Conservation (phyloP, 2,888 invertebrate genomes). For the Folsomia manolachei region DNA sequence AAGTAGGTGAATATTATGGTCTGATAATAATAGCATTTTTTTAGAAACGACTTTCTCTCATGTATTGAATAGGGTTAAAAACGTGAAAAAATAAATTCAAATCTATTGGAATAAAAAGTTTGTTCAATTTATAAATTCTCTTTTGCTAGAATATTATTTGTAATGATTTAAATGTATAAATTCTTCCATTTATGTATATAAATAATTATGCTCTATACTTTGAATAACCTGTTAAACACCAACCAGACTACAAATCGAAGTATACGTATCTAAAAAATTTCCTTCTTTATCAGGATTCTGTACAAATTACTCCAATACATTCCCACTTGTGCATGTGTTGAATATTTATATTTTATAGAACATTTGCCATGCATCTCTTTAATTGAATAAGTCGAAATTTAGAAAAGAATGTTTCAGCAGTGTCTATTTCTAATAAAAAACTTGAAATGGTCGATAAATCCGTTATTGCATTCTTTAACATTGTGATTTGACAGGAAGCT, state of each 20-base stretch:
- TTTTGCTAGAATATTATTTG: no score
- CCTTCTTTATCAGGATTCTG: no score
- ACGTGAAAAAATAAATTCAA: slow-evolving; percentile 22
- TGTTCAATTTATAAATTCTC: slow-evolving; percentile 5
- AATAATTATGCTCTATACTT: no score
- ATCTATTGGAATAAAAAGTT: slow-evolving; percentile 14
- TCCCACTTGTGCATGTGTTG: no score
- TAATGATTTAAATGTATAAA: no score
- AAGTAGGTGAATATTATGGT: neutral
- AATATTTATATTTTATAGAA: no score
- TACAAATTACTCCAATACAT: no score
- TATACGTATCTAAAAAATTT: no score
- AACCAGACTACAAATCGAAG: neutral
- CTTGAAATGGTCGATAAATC: neutral
- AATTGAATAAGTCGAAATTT: no score
- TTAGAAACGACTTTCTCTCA: neutral
- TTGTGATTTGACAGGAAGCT: neutral
- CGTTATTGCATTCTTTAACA: neutral
- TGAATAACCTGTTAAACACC: no score
- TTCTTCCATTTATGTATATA: no score
- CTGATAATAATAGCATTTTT: neutral
- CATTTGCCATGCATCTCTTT: no score
- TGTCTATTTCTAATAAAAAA: neutral
- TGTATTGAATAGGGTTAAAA: slow-evolving; percentile 13
- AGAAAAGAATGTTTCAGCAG: neutral